These are phyloP conservation scores for Plodia interpunctella DNA, from an alignment of 1,140 invertebrate species.

Conservation along the genomic window DNA sequence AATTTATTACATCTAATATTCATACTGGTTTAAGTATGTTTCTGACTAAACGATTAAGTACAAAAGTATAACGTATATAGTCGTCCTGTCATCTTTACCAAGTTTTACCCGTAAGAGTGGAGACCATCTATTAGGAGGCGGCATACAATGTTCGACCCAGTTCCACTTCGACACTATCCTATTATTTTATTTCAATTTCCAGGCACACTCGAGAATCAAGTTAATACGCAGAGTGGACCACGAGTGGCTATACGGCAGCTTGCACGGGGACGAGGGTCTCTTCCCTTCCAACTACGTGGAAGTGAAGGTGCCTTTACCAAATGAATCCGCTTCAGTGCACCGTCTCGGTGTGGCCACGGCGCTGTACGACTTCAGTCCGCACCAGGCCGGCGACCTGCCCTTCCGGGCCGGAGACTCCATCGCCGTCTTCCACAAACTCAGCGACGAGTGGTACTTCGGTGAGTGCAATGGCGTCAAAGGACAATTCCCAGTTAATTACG, in stretches of 20 bases:
- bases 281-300: conserved; percentile 90
- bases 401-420: conserved; percentile 81
- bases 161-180: too few species aligned
- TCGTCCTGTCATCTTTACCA: too few species aligned
- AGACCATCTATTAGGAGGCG: too few species aligned
- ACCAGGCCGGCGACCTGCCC: conserved; percentile 65
- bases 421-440: conserved; percentile 83
- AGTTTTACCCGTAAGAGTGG: too few species aligned
- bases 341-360: conserved; percentile 52
- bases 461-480: conserved; percentile 82
- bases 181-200: conserved; percentile 38
- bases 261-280: conserved; percentile 83
- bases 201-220: conserved; percentile 84
- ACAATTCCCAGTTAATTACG: conserved; percentile 90
- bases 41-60: too few species aligned
- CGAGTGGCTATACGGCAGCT: conserved; percentile 88
- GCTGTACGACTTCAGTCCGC: conserved; percentile 73
- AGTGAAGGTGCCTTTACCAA: conserved; percentile 83
- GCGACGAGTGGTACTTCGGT: conserved; percentile 90
- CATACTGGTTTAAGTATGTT: too few species aligned
- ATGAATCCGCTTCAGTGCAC: conserved; percentile 27
- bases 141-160: too few species aligned
- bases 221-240: conserved; percentile 83
- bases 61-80: too few species aligned
- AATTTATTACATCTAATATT: too few species aligned